A percentile compares a stretch with the other conserved stretches of the same genome.
These are phyloP conservation scores for Drosophila kanekoi DNA, from an alignment of 2,888 invertebrate genomes.

Conservation along the genomic window DNA sequence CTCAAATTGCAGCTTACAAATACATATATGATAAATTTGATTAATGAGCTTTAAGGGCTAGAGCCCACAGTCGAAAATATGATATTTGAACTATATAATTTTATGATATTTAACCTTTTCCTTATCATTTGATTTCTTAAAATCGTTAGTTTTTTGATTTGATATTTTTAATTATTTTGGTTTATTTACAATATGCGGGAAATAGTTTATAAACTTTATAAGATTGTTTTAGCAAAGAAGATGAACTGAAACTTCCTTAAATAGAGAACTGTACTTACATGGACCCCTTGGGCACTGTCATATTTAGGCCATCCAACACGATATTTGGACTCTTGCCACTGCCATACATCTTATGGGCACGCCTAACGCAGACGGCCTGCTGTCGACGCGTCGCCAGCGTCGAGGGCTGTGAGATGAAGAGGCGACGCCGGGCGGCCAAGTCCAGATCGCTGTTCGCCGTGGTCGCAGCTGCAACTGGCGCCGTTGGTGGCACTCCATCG, in stretches of 20 bases:
- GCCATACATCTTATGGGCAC: conserved; percentile 94
- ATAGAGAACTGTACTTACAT: conserved; percentile 89
- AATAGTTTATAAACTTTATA: neutral
- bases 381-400: conserved; percentile 90
- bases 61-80: no score
- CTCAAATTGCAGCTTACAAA: no score
- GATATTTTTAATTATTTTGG: no score
- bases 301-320: conserved; percentile 94
- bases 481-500: conserved; percentile 84
- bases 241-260: neutral
- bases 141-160: no score
- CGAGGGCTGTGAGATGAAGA: conserved; percentile 88
- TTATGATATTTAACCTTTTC: no score
- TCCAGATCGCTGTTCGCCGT: conserved; percentile 84
- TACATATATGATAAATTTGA: no score
- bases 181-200: no score
- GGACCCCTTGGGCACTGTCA: conserved; percentile 95
- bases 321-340: conserved; percentile 91
- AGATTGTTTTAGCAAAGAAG: neutral
- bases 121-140: no score
- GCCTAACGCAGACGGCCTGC: conserved; percentile 93
- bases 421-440: conserved; percentile 86
- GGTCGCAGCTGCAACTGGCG: conserved; percentile 66
- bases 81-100: no score
- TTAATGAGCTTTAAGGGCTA: no score